Percentiles rank a stretch among this genome's conserved stretches.
Conservation (phyloP, 2,888 invertebrate species). For the Agrypnus murinus region DNA sequence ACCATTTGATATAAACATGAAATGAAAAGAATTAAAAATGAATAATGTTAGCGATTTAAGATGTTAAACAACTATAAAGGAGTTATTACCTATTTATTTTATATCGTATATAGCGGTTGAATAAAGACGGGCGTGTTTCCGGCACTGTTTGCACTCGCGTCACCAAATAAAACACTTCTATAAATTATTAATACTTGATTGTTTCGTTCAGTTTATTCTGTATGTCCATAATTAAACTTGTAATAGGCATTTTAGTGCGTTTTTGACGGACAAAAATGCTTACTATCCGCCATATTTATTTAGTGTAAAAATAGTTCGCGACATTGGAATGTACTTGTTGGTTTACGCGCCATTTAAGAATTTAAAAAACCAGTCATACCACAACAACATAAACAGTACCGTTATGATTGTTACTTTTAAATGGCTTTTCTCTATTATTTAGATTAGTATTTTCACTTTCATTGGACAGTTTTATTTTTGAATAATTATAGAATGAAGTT, state of each 20-base stretch:
- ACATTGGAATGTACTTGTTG: slow-evolving; percentile 63
- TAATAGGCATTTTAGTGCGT: slow-evolving; percentile 60
- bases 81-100: slow-evolving; percentile 8
- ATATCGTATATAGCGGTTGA: slow-evolving; percentile 12
- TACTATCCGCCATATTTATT: slow-evolving; percentile 67
- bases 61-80: too few species aligned
- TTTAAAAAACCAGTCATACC: slow-evolving; percentile 16
- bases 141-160: slow-evolving; percentile 38
- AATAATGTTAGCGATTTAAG: too few species aligned
- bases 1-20: too few species aligned
- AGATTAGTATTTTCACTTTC: too few species aligned
- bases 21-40: too few species aligned
- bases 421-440: too few species aligned
- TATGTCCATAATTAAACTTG: slow-evolving; percentile 49
- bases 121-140: slow-evolving; percentile 37
- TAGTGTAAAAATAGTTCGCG: slow-evolving; percentile 68
- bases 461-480: too few species aligned
- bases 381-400: neutral
- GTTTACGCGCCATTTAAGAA: slow-evolving; percentile 45
- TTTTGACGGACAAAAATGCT: slow-evolving; percentile 63
- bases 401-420: too few species aligned
- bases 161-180: slow-evolving; percentile 50
- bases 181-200: slow-evolving; percentile 45
- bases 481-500: too few species aligned
- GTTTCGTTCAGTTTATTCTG: slow-evolving; percentile 44